A percentile compares a stretch with the other conserved stretches of the same genome.
Conservation (phyloP, 2,888 invertebrate genomes). For the Acleris sparsana region DNA sequence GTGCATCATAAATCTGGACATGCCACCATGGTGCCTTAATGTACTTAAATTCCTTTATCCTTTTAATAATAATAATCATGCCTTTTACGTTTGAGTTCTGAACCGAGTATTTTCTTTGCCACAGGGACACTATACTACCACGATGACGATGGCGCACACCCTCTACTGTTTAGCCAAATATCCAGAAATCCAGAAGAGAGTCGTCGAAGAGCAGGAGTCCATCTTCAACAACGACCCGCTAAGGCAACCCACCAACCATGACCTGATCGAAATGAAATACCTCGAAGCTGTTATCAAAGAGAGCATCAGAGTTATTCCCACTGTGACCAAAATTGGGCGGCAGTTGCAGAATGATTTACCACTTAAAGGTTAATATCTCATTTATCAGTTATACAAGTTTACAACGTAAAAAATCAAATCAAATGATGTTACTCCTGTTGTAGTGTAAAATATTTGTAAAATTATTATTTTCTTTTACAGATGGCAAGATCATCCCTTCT, state of each 20-base stretch:
- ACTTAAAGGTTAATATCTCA: conserved; percentile 44
- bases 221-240: conserved; percentile 45
- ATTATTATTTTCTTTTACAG: conserved; percentile 40
- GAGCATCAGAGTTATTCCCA: conserved; percentile 49
- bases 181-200: conserved; percentile 47
- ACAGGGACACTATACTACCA: conserved; percentile 53
- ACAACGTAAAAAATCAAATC: background rate
- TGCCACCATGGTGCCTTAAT: too few relatives aligned
- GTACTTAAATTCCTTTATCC: too few relatives aligned
- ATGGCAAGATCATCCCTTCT: conserved; percentile 49
- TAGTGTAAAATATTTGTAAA: background rate
- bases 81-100: conserved; percentile 8
- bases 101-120: background rate
- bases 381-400: background rate
- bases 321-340: conserved; percentile 51
- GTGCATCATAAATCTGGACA: too few relatives aligned
- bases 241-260: conserved; percentile 45
- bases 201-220: conserved; percentile 47
- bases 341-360: conserved; percentile 47
- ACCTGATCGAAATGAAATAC: conserved; percentile 53
- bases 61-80: background rate
- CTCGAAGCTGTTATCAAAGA: conserved; percentile 54
- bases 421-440: background rate
- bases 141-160: conserved; percentile 50
- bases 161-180: conserved; percentile 48